Evolutionary conservation across 2,797 vertebrate genomes (phyloP), one percentile per base, ranked within the genome.

Genomic region (Ptychadena robeensis): DNA sequence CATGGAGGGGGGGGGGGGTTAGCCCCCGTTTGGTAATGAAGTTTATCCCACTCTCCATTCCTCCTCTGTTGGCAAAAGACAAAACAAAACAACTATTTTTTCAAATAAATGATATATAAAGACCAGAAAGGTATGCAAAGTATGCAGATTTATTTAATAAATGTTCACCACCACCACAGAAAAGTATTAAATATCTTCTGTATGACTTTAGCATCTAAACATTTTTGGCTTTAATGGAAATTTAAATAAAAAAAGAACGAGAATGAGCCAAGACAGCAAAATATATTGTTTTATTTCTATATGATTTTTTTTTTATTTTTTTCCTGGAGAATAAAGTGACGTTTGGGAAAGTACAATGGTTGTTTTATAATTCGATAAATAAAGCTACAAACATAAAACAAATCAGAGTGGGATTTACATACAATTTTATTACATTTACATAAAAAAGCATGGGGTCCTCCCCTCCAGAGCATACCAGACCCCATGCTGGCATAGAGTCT

Each of bases 141-240:
- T 30, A 82, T 77, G 22, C 28, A 77, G 69, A 71, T 64, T 71
- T 71, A 77, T 82, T 77, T 71, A 37, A 64, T 65, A 77, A 53
- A 65, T 22, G 59, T 5, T 77, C 70, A 37, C 57, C 67, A 37
- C 57, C 67, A 65, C 66, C 57, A 71, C 67, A 40, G 64, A 82
- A 71, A 71, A 30, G 15, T 31, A 48, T 63, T 48, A 35, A 59
- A 77, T 31, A 77, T 64, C 70, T 77, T 77, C 15, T 82, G 73
- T 53, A 82, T 71, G 81, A 48, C 37, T 65, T 66, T 53, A 77
- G 48, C 35, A 34, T 18, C 37, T 63, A 71, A 77, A 82, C 57
- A 64, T 77, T 75, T 75, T 65, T 82, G 81, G 67, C 81, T 31
- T 65, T 57, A 70, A 71, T 66, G 22, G 22, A 18, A 53, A 22